phyloP scores from a whole-genome alignment of 2,888 invertebrate species.

The Frankliniella fusca region DNA sequence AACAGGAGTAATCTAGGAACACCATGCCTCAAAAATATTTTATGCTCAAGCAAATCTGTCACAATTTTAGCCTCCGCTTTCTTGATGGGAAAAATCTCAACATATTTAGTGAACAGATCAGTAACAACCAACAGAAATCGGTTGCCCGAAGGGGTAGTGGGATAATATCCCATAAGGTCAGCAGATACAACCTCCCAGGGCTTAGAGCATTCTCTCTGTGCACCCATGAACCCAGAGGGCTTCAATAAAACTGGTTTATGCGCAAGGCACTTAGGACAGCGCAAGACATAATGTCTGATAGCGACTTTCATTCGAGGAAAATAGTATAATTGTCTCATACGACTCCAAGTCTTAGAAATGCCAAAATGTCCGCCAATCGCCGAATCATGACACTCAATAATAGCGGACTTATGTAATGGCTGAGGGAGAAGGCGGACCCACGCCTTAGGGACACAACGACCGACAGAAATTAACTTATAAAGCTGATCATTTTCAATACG shows the following conservation, averaged over 20 bases:
- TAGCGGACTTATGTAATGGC: neutral
- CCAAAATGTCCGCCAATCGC: neutral
- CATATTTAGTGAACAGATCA: neutral
- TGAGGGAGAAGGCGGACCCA: neutral
- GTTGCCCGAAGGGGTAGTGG: neutral
- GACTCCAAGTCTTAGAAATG: neutral
- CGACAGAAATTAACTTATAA: conserved; percentile 28
- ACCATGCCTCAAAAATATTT: neutral
- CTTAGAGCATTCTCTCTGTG: neutral
- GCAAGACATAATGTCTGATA: neutral
- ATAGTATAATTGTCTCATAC: neutral
- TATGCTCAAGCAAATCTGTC: neutral
- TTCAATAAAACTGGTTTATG: neutral
- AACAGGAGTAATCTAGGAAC: no score
- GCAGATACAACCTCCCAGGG: neutral
- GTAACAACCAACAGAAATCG: neutral
- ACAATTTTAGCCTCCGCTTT: neutral
- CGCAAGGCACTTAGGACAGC: neutral
- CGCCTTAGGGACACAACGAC: neutral
- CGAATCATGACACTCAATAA: neutral
- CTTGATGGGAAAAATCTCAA: neutral
- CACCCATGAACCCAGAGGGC: no score
- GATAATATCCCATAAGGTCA: neutral
- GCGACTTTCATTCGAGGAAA: neutral
- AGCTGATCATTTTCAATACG: conserved; percentile 29